Conservation (phyloP, 2,888 invertebrate genomes). For the Hirtodrosophila histrioides region DNA sequence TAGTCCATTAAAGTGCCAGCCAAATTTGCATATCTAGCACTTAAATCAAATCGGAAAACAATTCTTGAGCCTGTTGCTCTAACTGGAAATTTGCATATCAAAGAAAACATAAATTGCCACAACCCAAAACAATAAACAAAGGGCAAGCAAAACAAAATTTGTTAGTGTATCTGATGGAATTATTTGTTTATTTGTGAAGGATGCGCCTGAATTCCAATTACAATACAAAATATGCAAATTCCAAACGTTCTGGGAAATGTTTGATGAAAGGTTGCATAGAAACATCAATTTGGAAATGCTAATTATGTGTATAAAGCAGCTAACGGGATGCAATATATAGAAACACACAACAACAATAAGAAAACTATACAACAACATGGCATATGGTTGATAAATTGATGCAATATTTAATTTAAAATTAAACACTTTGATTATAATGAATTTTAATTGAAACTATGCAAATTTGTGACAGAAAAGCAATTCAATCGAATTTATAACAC, state of each 20-base stretch:
- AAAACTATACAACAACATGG: not conserved
- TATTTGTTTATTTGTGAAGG: slow-evolving; percentile 21
- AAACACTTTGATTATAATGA: not conserved
- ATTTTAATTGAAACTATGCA: slow-evolving; percentile 25
- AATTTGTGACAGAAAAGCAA: slow-evolving; percentile 8
- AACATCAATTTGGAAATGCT: slow-evolving; percentile 1
- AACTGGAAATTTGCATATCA: slow-evolving; percentile 38
- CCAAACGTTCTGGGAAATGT: not conserved
- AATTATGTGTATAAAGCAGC: not conserved
- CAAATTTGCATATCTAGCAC: slow-evolving; percentile 34
- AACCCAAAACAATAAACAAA: slow-evolving; percentile 7
- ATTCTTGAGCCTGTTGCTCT: slow-evolving; percentile 9
- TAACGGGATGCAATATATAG: not conserved
- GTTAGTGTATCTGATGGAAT: not conserved
- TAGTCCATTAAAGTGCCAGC: not conserved
- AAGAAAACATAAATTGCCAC: slow-evolving; percentile 29
- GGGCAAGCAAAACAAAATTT: slow-evolving; percentile 7
- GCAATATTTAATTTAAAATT: not conserved
- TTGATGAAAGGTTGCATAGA: slow-evolving; percentile 1
- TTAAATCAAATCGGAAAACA: not conserved
- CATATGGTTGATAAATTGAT: not conserved
- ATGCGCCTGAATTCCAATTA: not conserved
- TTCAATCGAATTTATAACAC: slow-evolving; percentile 6
- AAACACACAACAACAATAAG: not conserved
- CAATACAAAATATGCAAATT: slow-evolving; percentile 23